These are phyloP conservation scores for Illadopsis cleaveri DNA, from an alignment of 2,113 vertebrate species.

Conservation along the genomic window DNA sequence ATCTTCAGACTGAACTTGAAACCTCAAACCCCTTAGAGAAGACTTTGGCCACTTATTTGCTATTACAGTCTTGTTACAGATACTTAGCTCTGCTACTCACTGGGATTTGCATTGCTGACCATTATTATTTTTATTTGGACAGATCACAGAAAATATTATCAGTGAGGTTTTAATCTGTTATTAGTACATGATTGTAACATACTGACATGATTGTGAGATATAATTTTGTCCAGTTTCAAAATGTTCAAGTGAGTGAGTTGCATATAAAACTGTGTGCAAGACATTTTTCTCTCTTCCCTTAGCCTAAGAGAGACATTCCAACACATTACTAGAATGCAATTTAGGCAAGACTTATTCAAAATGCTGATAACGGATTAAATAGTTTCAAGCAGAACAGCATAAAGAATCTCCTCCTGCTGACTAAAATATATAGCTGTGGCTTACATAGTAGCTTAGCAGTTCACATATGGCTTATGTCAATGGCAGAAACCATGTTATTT, in stretches of 20 bases:
- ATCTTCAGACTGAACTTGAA: not conserved
- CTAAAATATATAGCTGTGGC: constrained; percentile 75
- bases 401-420: constrained; percentile 68
- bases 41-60: not conserved
- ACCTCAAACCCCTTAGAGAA: not conserved
- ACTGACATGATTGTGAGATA: not conserved
- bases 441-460: constrained; percentile 78
- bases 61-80: not conserved
- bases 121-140: not conserved
- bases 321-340: constrained; percentile 44
- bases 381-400: constrained; percentile 44
- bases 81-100: not conserved
- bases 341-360: constrained; percentile 63
- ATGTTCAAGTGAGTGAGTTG: not conserved
- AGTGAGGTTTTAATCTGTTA: not conserved
- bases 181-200: not conserved
- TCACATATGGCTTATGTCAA: constrained; percentile 83
- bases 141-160: not conserved
- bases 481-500: constrained; percentile 78
- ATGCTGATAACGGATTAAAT: constrained; percentile 70
- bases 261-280: constrained; percentile 8
- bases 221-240: not conserved
- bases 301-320: constrained; percentile 51
- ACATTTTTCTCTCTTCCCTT: constrained; percentile 41
- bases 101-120: not conserved